Conservation (phyloP, 2,113 vertebrate genomes). For the Ammodytes marinus region DNA sequence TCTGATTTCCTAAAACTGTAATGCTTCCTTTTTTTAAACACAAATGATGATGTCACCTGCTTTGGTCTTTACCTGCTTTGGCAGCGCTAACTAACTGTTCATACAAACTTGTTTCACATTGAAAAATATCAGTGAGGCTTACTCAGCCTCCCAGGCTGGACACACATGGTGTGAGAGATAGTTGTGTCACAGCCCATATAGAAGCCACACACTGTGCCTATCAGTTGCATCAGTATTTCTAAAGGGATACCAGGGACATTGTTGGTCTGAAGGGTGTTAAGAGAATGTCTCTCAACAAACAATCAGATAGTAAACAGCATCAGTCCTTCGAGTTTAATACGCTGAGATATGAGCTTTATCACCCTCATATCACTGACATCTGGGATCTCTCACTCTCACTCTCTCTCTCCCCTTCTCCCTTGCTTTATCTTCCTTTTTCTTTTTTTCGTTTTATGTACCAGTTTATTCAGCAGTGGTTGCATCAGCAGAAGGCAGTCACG, state of each 20-base stretch:
- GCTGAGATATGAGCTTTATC: slow-evolving; percentile 82
- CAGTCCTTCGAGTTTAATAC: slow-evolving; percentile 68
- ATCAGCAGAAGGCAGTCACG: slow-evolving; percentile 73
- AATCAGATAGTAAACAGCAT: slow-evolving; percentile 64
- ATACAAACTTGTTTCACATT: slow-evolving; percentile 1
- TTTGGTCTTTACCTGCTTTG: background rate
- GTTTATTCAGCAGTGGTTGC: slow-evolving; percentile 54
- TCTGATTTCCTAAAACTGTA: slow-evolving; percentile 44
- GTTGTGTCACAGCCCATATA: background rate
- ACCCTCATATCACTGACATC: slow-evolving; percentile 66
- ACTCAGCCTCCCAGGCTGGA: background rate
- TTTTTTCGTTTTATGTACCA: slow-evolving; percentile 31
- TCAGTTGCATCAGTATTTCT: background rate
- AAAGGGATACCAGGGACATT: background rate
- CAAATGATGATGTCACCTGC: background rate
- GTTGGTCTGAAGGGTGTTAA: slow-evolving; percentile 18
- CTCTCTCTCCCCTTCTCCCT: slow-evolving; percentile 42
- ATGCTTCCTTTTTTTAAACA: slow-evolving; percentile 10
- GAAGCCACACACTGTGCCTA: background rate
- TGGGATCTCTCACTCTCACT: slow-evolving; percentile 57
- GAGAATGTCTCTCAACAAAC: slow-evolving; percentile 37
- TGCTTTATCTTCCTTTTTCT: slow-evolving; percentile 23
- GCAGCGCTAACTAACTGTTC: background rate
- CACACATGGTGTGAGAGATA: no score
- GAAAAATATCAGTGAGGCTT: background rate